Base-by-base conservation (phyloP, 2,797 vertebrate species). In the Melanotaenia boesemani region DNA sequence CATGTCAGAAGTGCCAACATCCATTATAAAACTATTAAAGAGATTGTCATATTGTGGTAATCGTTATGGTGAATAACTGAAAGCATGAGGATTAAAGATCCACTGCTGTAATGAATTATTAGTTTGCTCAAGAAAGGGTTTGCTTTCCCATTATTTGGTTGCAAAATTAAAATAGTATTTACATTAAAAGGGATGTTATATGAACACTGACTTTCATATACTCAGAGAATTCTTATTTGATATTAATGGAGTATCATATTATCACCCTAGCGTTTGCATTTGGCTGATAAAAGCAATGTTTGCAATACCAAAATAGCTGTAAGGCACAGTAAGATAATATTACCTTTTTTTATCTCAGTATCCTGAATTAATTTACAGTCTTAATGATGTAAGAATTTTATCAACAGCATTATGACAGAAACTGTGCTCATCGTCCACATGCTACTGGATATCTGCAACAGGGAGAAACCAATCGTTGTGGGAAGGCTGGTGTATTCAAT, bases 391-490 rank as follows among this genome's bases (percentile, higher is more conserved):
- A 62, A 71, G 50, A n/a, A 15, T 52, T 63, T 60, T 24, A 46
- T 64, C 34, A 52, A 36, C 9, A 61, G 28, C 63, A 24, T 11
- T 24, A 48, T 55, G 52, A n/a, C 50, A 46, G 44, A 58, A 62
- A 36, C 30, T 5, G 57, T 63, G 28, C 26, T 64, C 39, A 30
- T 46, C 44, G 37, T 36, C 32, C 24, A 22, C 79, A 55, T 65
- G 63, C n/a, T 30, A 63, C n/a, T 26, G 57, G 70, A 75, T 81
- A 75, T 77, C 54, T 78, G 67, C 52, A 63, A 74, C 52, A 30
- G 24, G 71, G 63, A 63, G 30, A 12, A 59, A 13, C 37, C 9
- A 0, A 8, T 64, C 63, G 32, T 55, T 32, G 68, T 28, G 67
- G 44, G 64, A 81, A 70, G 55, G 34, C 12, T 22, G 24, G 28